phyloP scores from a whole-genome alignment of 2,797 vertebrate species.

The Microctenopoma steveboyesi region DNA sequence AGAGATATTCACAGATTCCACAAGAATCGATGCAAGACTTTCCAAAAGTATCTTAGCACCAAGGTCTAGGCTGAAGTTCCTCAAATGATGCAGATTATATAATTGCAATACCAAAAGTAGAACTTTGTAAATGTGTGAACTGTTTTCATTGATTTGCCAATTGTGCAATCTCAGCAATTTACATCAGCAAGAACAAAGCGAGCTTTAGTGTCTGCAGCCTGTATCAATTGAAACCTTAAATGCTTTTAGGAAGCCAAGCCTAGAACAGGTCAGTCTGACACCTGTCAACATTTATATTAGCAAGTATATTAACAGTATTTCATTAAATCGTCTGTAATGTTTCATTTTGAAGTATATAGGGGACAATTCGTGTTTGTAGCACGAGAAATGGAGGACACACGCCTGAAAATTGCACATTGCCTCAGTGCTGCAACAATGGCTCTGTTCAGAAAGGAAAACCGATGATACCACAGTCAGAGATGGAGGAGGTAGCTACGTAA shows the following conservation, averaged over 20 bases:
- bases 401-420: slow-evolving; percentile 17
- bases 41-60: slow-evolving; percentile 57
- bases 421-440: slow-evolving; percentile 48
- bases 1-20: slow-evolving; percentile 46
- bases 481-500: slow-evolving; percentile 49
- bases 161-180: slow-evolving; percentile 22
- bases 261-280: slow-evolving; percentile 20
- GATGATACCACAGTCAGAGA: slow-evolving; percentile 15
- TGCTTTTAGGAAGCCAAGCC: slow-evolving; percentile 53
- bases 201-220: slow-evolving; percentile 14
- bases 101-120: slow-evolving; percentile 5
- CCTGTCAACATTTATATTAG: slow-evolving; percentile 43
- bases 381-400: slow-evolving; percentile 27
- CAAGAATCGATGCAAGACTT: slow-evolving; percentile 55
- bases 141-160: slow-evolving; percentile 17
- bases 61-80: slow-evolving; percentile 41
- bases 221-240: not conserved
- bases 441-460: slow-evolving; percentile 31
- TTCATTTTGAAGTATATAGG: slow-evolving; percentile 26
- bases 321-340: slow-evolving; percentile 39
- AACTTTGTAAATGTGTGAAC: not conserved
- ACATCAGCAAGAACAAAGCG: not conserved
- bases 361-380: slow-evolving; percentile 39
- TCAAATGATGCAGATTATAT: slow-evolving; percentile 10
- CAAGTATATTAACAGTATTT: slow-evolving; percentile 30